A percentile compares a stretch with the other conserved stretches of the same genome.
phyloP scores from a whole-genome alignment of 2,797 vertebrate genomes.

The Choloepus didactylus region DNA sequence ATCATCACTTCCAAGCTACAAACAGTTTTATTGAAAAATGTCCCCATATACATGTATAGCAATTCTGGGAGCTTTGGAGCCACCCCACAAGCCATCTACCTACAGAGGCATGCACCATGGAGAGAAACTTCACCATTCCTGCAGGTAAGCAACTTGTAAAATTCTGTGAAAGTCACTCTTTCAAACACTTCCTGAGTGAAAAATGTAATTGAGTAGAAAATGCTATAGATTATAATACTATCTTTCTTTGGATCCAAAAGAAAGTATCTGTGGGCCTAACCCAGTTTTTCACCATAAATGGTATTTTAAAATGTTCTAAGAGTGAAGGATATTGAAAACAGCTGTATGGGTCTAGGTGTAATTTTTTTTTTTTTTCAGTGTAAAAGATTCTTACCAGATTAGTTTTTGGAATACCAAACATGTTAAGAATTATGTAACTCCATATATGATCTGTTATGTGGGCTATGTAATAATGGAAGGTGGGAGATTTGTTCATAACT shows the following conservation, averaged over 20 bases:
- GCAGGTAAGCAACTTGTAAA: neutral
- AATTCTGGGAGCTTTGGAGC: neutral
- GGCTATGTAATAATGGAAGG: neutral
- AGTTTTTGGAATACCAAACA: neutral
- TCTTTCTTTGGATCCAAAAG: neutral
- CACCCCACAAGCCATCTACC: neutral
- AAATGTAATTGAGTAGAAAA: neutral
- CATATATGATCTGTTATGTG: neutral
- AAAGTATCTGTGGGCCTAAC: neutral
- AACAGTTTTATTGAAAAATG: constrained; percentile 28
- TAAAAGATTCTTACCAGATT: neutral
- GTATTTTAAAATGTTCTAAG: neutral
- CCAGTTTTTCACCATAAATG: neutral
- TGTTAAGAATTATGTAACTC: neutral
- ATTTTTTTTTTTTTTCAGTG: neutral
- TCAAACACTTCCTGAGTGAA: neutral
- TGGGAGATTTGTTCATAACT: neutral
- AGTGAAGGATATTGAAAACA: neutral
- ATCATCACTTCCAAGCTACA: neutral
- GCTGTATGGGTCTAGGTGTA: neutral
- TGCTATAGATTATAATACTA: neutral
- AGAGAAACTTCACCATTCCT: neutral
- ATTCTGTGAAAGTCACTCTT: neutral
- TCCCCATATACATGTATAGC: neutral
- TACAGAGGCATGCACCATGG: neutral